These are phyloP conservation scores for Scaptomyza montana DNA, from an alignment of 1,140 invertebrate genomes.

Conservation along the genomic window DNA sequence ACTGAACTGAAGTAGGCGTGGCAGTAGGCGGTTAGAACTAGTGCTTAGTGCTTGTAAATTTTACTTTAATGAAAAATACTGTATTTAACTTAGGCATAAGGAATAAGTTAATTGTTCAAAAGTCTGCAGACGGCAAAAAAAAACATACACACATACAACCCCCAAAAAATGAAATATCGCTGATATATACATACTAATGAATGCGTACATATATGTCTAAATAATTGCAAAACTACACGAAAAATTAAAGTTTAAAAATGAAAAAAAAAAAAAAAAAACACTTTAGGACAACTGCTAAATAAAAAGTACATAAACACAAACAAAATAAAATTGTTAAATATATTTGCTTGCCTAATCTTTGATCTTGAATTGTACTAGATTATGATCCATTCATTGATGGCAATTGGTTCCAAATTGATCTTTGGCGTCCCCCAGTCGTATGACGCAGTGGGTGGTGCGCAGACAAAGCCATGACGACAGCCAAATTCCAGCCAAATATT, in stretches of 20 bases:
- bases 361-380: too few species aligned
- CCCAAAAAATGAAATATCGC: conserved; percentile 42
- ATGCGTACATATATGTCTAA: conserved; percentile 8
- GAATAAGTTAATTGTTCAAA: conserved; percentile 62
- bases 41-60: conserved; percentile 69
- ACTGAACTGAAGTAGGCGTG: conserved; percentile 71
- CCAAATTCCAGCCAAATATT: conserved; percentile 65
- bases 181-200: conserved; percentile 32
- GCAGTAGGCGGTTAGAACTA: conserved; percentile 9
- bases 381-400: too few species aligned
- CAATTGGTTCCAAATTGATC: conserved; percentile 15
- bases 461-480: conserved; percentile 71
- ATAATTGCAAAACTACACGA: conserved; percentile 22
- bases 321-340: too few species aligned
- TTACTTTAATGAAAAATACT: conserved; percentile 65
- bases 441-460: conserved; percentile 53
- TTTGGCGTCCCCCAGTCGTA: conserved; percentile 66
- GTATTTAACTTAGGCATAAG: conserved; percentile 75
- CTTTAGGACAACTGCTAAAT: conserved; percentile 48
- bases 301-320: conserved; percentile 30
- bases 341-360: background rate
- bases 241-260: conserved; percentile 25
- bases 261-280: background rate
- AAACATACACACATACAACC: conserved; percentile 20
- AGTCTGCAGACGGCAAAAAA: conserved; percentile 2